Conservation (phyloP, 2,888 invertebrate genomes). For the Acleris cristana region DNA sequence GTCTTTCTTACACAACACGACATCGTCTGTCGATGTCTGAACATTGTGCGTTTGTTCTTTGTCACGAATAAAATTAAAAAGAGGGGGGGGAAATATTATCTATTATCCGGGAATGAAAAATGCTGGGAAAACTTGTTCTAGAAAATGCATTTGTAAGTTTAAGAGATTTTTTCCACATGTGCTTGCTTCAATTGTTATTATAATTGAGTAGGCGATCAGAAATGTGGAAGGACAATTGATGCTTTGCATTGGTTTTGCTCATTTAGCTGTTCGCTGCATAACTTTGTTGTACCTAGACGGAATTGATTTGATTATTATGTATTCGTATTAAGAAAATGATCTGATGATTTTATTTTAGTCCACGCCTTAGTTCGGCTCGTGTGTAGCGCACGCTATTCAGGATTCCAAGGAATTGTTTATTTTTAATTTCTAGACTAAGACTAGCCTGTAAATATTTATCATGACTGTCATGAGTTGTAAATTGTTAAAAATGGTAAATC, state of each 20-base stretch:
- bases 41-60: no score
- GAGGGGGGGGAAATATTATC: no score
- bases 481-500: constrained; percentile 64
- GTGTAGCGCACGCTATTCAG: constrained; percentile 38
- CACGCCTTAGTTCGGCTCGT: constrained; percentile 1
- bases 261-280: constrained; percentile 7
- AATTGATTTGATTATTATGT: constrained; percentile 31
- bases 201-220: not conserved
- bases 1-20: no score
- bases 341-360: constrained; percentile 48
- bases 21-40: no score
- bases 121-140: no score
- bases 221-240: not conserved
- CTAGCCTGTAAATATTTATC: constrained; percentile 77
- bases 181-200: no score
- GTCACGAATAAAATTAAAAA: no score
- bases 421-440: constrained; percentile 44
- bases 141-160: no score
- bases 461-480: constrained; percentile 67
- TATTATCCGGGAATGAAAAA: no score
- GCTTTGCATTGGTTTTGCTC: constrained; percentile 1
- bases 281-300: constrained; percentile 30
- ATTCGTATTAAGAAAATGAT: constrained; percentile 46
- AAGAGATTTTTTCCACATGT: no score
- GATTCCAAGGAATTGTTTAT: constrained; percentile 58